phyloP scores from a whole-genome alignment of 2,113 vertebrate genomes.

The Bungarus multicinctus region DNA sequence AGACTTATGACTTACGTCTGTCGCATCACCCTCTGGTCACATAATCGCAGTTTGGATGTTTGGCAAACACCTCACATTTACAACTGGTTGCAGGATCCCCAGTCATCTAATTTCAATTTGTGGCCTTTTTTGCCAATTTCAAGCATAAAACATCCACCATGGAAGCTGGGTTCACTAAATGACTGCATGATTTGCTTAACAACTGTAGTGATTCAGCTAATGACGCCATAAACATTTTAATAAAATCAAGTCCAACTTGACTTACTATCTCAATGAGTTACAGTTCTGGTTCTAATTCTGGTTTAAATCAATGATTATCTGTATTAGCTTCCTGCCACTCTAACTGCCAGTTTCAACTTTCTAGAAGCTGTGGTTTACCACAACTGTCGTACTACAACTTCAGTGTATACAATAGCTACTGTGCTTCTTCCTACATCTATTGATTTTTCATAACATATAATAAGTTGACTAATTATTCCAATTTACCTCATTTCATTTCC shows the following conservation, averaged over 20 bases:
- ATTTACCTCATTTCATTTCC: background rate
- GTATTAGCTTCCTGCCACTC: background rate
- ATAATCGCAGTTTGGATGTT: no score
- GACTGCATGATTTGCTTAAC: background rate
- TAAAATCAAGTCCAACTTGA: background rate
- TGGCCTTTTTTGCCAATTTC: background rate
- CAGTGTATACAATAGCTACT: background rate
- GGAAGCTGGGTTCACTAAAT: background rate
- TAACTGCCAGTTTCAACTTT: background rate
- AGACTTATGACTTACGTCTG: no score
- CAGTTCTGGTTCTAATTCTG: background rate
- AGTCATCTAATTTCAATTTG: background rate
- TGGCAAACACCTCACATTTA: background rate
- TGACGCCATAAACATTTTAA: background rate
- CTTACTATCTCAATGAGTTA: background rate
- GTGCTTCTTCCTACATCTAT: background rate
- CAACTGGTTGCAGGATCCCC: background rate
- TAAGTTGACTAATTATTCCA: background rate
- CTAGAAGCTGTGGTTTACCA: background rate
- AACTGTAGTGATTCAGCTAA: background rate
- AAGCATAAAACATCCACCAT: background rate
- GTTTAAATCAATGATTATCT: background rate
- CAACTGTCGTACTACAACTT: background rate
- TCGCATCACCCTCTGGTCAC: no score
- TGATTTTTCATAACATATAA: background rate